Conservation (phyloP, 2,113 vertebrate genomes). For the Corythoichthys intestinalis region DNA sequence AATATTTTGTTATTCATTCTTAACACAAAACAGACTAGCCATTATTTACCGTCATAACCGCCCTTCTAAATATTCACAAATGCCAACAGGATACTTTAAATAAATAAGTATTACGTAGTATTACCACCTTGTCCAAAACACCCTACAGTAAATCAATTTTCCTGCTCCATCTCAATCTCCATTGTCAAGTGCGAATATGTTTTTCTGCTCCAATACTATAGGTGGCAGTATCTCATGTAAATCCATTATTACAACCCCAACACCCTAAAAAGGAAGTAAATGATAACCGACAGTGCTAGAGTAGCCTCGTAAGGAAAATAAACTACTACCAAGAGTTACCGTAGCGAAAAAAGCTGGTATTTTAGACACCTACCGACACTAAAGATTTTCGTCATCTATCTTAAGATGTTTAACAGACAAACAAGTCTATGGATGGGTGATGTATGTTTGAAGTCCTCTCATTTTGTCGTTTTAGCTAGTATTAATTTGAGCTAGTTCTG, state of each 20-base stretch:
- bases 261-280: neutral
- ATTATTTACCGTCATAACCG: no score
- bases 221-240: neutral
- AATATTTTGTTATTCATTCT: no score
- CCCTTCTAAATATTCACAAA: no score
- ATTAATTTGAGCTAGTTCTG: neutral
- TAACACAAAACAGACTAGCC: no score
- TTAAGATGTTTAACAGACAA: slow-evolving; percentile 76
- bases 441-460: slow-evolving; percentile 55
- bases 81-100: no score
- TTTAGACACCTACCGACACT: neutral
- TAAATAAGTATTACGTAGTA: no score
- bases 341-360: neutral
- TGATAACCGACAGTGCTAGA: neutral
- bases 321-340: neutral
- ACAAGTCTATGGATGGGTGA: slow-evolving; percentile 80
- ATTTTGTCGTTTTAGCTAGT: slow-evolving; percentile 14
- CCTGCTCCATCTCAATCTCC: no score
- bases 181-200: no score
- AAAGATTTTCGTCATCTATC: neutral
- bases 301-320: neutral
- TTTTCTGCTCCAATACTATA: neutral
- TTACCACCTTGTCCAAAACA: no score
- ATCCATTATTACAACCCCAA: no score
- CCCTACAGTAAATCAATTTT: no score